A percentile compares a stretch with the other conserved stretches of the same genome.
Conservation (phyloP, 2,113 vertebrate genomes). For the Lates calcarifer region DNA sequence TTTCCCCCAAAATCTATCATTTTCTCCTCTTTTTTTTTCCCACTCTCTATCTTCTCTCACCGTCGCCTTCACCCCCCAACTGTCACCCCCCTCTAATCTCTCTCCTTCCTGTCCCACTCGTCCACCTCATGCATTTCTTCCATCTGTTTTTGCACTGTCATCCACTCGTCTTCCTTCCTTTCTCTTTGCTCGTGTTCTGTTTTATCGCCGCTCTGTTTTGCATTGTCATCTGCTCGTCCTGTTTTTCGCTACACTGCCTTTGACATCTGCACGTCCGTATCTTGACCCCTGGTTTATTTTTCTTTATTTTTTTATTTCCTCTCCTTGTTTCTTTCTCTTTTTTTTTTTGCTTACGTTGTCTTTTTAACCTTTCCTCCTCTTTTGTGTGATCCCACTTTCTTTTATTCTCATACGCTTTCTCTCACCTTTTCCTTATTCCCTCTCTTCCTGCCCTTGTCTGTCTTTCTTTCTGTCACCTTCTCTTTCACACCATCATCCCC, state of each 20-base stretch:
- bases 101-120: slow-evolving; percentile 37
- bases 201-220: slow-evolving; percentile 40
- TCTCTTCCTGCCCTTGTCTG: too few relatives aligned
- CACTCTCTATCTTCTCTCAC: background rate
- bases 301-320: background rate
- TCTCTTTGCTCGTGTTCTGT: background rate
- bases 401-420: background rate
- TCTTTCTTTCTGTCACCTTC: too few relatives aligned
- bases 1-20: slow-evolving; percentile 16
- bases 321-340: background rate
- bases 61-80: slow-evolving; percentile 5
- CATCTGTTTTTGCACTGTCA: slow-evolving; percentile 66
- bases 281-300: background rate
- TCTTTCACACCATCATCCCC: background rate
- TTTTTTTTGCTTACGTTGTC: slow-evolving; percentile 14
- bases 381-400: too few relatives aligned
- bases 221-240: slow-evolving; percentile 61
- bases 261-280: slow-evolving; percentile 32
- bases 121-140: slow-evolving; percentile 7
- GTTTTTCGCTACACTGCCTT: slow-evolving; percentile 41
- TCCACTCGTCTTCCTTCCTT: slow-evolving; percentile 71
- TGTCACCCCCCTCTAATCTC: slow-evolving; percentile 38
- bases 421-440: too few relatives aligned
- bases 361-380: background rate
- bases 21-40: background rate